Percentiles rank a stretch among this genome's conserved stretches.
Evolutionary conservation across 2,888 invertebrate species (phyloP).

Genomic region (Ellobium chinense): DNA sequence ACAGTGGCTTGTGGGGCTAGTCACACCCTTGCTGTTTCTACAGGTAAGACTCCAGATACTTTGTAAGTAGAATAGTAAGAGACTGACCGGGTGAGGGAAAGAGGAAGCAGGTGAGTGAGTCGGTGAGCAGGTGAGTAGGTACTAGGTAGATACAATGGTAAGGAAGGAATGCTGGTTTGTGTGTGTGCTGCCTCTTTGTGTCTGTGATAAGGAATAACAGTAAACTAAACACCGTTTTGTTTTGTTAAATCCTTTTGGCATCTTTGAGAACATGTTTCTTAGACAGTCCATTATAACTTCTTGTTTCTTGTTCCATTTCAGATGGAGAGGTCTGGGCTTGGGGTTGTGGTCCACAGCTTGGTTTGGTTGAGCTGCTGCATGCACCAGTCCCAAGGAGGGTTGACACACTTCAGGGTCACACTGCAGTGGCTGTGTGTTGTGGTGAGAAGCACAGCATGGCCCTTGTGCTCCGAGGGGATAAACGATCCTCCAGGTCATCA

Average conservation of each 20-base stretch:
- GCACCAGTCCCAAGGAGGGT: conserved; percentile 61
- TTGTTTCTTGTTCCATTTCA: background rate
- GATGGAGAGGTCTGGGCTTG: conserved; percentile 76
- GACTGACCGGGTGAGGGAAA: background rate
- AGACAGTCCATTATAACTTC: no score
- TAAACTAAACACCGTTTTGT: no score
- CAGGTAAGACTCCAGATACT: no score
- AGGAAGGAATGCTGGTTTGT: no score
- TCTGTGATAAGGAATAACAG: no score
- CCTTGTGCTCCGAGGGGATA: conserved; percentile 64
- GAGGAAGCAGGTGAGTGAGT: no score
- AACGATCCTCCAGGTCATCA: conserved; percentile 20
- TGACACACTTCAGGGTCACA: conserved; percentile 61
- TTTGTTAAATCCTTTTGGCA: no score
- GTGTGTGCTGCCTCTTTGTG: no score
- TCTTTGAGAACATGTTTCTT: no score
- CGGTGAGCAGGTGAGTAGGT: background rate
- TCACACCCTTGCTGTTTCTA: conserved; percentile 74
- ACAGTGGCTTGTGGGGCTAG: conserved; percentile 70
- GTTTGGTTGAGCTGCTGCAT: conserved; percentile 57
- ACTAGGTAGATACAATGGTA: no score
- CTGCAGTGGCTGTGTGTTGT: conserved; percentile 70
- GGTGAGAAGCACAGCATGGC: conserved; percentile 74
- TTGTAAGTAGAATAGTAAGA: background rate
- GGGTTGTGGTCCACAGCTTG: conserved; percentile 74